phyloP scores from a whole-genome alignment of 2,888 invertebrate species.

The Machimus atricapillus region DNA sequence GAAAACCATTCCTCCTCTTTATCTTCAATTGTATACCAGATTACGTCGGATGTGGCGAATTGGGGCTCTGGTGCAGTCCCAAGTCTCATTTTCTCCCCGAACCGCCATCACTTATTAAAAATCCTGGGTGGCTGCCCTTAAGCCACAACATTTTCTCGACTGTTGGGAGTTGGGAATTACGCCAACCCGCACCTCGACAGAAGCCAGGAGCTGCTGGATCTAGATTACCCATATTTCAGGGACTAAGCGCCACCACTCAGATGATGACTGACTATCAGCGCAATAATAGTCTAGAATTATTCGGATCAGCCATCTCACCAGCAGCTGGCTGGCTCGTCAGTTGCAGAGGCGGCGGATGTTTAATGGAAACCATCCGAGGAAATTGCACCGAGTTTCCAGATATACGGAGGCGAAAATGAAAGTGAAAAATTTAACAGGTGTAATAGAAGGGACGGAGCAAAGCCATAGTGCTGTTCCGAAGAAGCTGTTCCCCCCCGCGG shows the following conservation, averaged over 20 bases:
- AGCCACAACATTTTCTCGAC: background rate
- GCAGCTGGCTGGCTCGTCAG: background rate
- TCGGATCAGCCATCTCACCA: background rate
- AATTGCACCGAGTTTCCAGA: background rate
- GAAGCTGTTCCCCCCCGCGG: background rate
- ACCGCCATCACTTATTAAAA: background rate
- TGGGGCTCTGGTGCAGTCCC: background rate
- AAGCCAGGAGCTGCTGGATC: background rate
- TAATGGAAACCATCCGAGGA: background rate
- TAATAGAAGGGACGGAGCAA: background rate
- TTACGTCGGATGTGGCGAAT: background rate
- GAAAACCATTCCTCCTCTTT: background rate
- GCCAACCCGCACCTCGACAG: background rate
- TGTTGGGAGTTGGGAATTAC: background rate
- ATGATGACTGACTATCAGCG: background rate
- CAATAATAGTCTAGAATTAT: conserved; percentile 6
- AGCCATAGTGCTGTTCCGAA: background rate
- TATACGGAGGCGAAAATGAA: background rate
- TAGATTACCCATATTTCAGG: background rate
- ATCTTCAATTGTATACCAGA: background rate
- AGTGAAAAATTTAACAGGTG: conserved; percentile 23
- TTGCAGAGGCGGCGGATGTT: background rate
- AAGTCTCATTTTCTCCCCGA: background rate
- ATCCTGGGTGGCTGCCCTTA: background rate
- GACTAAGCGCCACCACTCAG: background rate